A percentile compares a stretch with the other conserved stretches of the same genome.
These are phyloP conservation scores for Ciconia nigra DNA, from an alignment of 2,797 vertebrate genomes.

Conservation along the genomic window DNA sequence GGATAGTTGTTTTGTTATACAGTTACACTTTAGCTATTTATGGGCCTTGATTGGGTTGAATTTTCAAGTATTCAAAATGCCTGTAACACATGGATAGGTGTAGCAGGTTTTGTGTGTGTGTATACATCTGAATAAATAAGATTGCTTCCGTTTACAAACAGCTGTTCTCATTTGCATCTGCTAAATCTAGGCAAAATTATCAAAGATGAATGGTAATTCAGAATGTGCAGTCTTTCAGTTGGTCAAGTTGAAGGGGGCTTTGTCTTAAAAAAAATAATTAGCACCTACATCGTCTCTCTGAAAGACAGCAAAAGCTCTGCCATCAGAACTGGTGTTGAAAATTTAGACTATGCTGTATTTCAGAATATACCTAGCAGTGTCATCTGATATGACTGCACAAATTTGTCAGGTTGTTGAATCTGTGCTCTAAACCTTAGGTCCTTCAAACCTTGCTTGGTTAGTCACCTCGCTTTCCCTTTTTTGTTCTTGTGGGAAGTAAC, in stretches of 20 bases:
- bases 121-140: background rate
- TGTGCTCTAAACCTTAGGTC: background rate
- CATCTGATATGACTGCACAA: background rate
- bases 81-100: background rate
- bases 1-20: background rate
- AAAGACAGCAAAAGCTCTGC: background rate
- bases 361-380: background rate
- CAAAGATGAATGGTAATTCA: background rate
- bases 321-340: background rate
- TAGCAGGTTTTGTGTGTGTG: background rate
- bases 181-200: background rate
- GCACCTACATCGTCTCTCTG: background rate
- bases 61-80: background rate
- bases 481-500: background rate
- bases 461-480: background rate
- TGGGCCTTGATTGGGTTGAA: background rate
- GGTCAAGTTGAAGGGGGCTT: fast-evolving
- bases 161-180: background rate
- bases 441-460: background rate
- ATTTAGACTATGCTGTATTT: background rate
- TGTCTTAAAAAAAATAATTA: background rate
- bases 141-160: background rate
- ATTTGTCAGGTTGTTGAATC: background rate
- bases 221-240: background rate
- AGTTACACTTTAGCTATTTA: background rate